Percentiles rank a stretch among this genome's conserved stretches.
phyloP scores from a whole-genome alignment of 2,113 vertebrate genomes.

The Microtus montanus region DNA sequence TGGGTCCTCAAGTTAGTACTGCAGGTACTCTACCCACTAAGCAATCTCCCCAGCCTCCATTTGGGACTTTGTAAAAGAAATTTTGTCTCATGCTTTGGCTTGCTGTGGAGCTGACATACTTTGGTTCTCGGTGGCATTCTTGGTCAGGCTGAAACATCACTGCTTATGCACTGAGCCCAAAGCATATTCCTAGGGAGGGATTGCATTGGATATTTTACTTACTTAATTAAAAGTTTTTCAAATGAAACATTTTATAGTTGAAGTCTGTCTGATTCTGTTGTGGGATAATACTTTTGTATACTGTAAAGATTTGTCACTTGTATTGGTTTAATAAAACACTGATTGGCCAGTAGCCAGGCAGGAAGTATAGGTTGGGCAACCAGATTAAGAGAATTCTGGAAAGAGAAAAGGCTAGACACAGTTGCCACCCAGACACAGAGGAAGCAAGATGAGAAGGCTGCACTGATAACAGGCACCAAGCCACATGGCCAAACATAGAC shows the following conservation, averaged over 20 bases:
- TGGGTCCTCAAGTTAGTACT: neutral
- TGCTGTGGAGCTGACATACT: neutral
- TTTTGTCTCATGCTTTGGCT: neutral
- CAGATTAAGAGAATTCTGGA: no score
- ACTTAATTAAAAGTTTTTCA: neutral
- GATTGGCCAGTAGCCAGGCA: no score
- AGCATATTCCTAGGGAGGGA: neutral
- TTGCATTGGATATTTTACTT: neutral
- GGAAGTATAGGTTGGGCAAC: no score
- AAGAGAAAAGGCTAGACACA: no score
- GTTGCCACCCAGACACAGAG: no score
- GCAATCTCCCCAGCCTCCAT: neutral
- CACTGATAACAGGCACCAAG: no score
- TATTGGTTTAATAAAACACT: no score
- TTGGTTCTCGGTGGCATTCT: neutral
- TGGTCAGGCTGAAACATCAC: neutral
- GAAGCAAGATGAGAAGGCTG: no score
- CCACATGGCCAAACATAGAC: no score
- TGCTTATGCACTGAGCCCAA: neutral
- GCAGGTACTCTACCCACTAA: neutral
- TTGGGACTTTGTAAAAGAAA: neutral
- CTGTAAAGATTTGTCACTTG: no score
- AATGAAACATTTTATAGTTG: neutral
- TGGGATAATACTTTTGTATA: no score
- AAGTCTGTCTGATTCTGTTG: neutral